phyloP scores from a whole-genome alignment of 2,797 vertebrate genomes.

The Pachyuromys duprasi region DNA sequence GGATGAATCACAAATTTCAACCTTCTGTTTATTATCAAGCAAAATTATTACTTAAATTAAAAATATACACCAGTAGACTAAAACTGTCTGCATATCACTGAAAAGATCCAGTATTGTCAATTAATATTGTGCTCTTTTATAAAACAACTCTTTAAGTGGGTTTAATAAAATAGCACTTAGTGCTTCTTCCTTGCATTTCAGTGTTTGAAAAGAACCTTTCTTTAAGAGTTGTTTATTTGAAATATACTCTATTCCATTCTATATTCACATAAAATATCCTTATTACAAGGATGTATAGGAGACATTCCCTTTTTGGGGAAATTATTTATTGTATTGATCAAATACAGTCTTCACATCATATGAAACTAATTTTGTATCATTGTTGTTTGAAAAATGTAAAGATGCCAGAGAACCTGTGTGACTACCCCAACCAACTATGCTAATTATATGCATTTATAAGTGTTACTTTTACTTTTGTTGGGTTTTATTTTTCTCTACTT shows the following conservation, averaged over 20 bases:
- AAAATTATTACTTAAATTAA: background rate
- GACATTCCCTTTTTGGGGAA: background rate
- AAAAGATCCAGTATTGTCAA: background rate
- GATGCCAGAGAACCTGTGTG: background rate
- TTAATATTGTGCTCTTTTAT: background rate
- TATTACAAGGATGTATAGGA: fast-evolving
- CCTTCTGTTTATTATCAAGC: background rate
- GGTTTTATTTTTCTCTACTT: background rate
- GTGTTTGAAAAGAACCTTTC: background rate
- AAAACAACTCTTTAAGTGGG: background rate
- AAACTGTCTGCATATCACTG: background rate
- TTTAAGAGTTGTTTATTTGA: background rate
- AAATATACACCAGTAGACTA: background rate
- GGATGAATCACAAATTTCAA: background rate
- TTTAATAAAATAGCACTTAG: background rate
- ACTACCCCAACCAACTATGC: background rate
- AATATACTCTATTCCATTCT: background rate
- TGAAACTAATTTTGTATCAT: background rate
- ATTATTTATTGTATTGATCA: background rate
- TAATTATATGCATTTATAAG: background rate
- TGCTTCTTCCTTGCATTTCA: background rate
- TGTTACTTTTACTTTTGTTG: background rate
- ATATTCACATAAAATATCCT: background rate
- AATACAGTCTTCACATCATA: background rate
- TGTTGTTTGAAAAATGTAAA: background rate